Base-by-base conservation (phyloP, 2,113 vertebrate genomes). In the Spizaetus ornatus region DNA sequence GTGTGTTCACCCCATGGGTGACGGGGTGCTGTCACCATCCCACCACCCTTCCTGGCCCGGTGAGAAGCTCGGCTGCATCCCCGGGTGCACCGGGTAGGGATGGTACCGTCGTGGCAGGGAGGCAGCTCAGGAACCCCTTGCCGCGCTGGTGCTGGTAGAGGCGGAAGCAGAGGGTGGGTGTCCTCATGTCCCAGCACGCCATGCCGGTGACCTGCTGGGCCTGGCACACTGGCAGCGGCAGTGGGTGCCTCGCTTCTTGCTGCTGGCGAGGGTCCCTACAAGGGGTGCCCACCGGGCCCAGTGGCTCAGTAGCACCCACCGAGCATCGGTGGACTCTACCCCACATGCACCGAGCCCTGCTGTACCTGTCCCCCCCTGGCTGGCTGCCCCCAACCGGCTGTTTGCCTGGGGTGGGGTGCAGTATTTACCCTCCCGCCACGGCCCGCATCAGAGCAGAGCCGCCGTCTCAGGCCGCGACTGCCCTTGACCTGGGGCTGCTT, bases 371-470 rank as follows among this genome's bases (percentile, higher is more conserved):
- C 90, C 92, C 95, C 88, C 80, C 82, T 32, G 73, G 90, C 93
- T 72, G 70, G 83, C 88, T 90, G 93, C 95, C 96, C 88, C 95
- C 52, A 16, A 36, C 77, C 61, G 34, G 53, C 91, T 97, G 95
- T 97, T 97, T 97, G 92, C 93, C 92, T 85, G 92, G 95, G 96
- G 96, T 22, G 82, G 95, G 95, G 96, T 94, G 92, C 47, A 52
- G 86, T 97, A 71, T 97, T 96, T 96, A 93, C 96, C 85, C 90
- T 94, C 73, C 59, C 16, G 63, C 62, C 16, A 7, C 7, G 18
- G 62, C 69, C 87, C 13, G 11, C 16, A 34, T 80, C 56, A 32
- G 47, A 82, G 52, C 38, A 72, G 86, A 82, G 79, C 80, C 19
- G 10, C 48, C 42, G 81, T 89, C 90, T 84, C 70, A 95, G 69